A percentile compares a stretch with the other conserved stretches of the same genome.
These are phyloP conservation scores for Amniataba percoides DNA, from an alignment of 2,797 vertebrate species.

Conservation along the genomic window DNA sequence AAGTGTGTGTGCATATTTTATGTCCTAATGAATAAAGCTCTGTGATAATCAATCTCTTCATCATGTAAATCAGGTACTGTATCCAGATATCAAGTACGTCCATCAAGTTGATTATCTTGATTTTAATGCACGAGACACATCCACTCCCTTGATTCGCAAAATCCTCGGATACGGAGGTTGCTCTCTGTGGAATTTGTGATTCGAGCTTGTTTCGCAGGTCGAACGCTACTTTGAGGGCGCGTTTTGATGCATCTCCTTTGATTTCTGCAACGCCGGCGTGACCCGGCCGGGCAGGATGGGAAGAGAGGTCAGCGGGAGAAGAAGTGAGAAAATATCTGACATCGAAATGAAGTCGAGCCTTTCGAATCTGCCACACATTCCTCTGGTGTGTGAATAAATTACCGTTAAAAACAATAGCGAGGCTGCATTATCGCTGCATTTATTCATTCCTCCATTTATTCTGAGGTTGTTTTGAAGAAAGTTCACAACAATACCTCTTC, in stretches of 20 bases:
- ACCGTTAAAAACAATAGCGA: not conserved
- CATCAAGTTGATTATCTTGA: conserved; percentile 61
- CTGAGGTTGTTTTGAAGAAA: not conserved
- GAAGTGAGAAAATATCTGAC: not conserved
- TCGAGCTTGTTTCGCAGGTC: conserved; percentile 26
- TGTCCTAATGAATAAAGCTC: conserved; percentile 45
- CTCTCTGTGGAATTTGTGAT: not conserved
- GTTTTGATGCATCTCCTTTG: not conserved
- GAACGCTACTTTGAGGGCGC: not conserved
- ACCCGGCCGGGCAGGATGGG: not conserved
- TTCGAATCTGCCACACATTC: not conserved
- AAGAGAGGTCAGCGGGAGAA: not conserved
- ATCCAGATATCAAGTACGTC: conserved; percentile 43
- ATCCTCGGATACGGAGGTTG: conserved; percentile 6
- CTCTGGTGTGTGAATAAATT: not conserved
- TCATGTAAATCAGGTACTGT: conserved; percentile 67
- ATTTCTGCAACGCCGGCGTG: not conserved
- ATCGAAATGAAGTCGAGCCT: not conserved
- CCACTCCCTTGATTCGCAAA: conserved; percentile 12
- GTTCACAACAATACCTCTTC: not conserved
- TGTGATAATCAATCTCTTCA: conserved; percentile 63
- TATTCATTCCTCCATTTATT: not conserved
- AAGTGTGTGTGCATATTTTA: conserved; percentile 53
- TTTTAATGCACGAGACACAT: conserved; percentile 44
- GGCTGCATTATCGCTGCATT: not conserved